Percentiles rank a stretch among this genome's conserved stretches.
These are phyloP conservation scores for Solea senegalensis DNA, from an alignment of 2,113 vertebrate genomes.

Conservation along the genomic window DNA sequence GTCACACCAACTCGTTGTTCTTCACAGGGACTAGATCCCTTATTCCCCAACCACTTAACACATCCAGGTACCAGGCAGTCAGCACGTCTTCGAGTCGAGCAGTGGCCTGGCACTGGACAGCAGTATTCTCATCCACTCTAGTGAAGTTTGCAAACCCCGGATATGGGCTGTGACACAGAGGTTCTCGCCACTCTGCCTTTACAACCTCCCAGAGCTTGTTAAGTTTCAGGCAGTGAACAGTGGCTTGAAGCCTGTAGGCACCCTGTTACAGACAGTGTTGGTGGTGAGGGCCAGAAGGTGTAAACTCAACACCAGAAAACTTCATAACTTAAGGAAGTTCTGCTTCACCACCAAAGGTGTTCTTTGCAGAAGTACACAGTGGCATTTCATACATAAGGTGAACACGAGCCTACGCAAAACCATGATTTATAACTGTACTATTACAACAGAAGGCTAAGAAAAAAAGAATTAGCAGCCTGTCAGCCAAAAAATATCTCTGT, in stretches of 20 bases:
- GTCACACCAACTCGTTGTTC: background rate
- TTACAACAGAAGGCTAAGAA: background rate
- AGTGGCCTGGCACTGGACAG: background rate
- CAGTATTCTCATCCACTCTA: background rate
- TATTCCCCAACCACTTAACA: constrained; percentile 20
- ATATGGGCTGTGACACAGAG: constrained; percentile 21
- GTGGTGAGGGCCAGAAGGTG: constrained; percentile 6
- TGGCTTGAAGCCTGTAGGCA: background rate
- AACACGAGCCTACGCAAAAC: background rate
- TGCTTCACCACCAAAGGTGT: background rate
- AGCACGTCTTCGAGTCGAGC: background rate
- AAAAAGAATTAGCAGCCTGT: background rate
- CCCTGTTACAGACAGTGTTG: constrained; percentile 7
- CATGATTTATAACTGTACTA: background rate
- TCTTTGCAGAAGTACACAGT: background rate
- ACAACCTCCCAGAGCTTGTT: constrained; percentile 25
- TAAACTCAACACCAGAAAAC: constrained; percentile 2
- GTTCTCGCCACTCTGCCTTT: constrained; percentile 8
- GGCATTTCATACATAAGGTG: background rate
- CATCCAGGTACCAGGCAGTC: constrained; percentile 4
- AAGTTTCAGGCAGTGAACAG: constrained; percentile 22
- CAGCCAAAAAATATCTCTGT: background rate
- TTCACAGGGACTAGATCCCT: background rate
- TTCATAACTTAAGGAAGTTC: background rate
- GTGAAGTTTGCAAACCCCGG: constrained; percentile 28